phyloP scores from a whole-genome alignment of 2,113 vertebrate species.

The Coptodon bakossiorum region DNA sequence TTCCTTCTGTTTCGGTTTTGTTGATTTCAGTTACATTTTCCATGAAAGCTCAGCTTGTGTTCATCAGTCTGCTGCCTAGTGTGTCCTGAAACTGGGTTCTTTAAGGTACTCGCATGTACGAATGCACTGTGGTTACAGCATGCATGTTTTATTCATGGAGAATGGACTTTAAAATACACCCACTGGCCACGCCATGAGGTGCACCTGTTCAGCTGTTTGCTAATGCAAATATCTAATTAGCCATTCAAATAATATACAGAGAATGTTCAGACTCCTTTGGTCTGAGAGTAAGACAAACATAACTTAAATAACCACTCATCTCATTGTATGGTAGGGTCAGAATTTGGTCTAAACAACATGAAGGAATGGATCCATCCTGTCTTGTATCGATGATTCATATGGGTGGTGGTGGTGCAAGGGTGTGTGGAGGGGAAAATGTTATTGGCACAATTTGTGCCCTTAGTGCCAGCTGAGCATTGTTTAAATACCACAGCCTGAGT shows the following conservation, averaged over 20 bases:
- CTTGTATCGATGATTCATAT: background rate
- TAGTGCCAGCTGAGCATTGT: background rate
- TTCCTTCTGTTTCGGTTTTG: background rate
- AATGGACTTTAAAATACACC: background rate
- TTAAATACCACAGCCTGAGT: background rate
- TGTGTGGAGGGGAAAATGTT: too few relatives aligned
- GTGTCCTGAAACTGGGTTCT: background rate
- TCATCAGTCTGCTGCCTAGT: background rate
- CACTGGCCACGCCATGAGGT: background rate
- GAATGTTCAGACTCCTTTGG: background rate
- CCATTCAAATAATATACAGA: background rate
- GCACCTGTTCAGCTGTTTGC: background rate
- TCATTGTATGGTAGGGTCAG: background rate
- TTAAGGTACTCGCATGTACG: too few relatives aligned
- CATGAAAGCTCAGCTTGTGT: background rate
- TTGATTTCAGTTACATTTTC: background rate
- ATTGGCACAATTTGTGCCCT: background rate
- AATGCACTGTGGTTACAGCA: background rate
- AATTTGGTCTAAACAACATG: background rate
- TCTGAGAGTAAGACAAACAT: background rate
- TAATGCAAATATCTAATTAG: background rate
- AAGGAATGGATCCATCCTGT: background rate
- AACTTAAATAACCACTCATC: background rate
- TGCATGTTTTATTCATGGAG: background rate
- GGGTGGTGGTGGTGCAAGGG: background rate